A percentile compares a stretch with the other conserved stretches of the same genome.
Evolutionary conservation across 1,140 invertebrate genomes (phyloP).

Genomic region (Pomacea maculata): DNA sequence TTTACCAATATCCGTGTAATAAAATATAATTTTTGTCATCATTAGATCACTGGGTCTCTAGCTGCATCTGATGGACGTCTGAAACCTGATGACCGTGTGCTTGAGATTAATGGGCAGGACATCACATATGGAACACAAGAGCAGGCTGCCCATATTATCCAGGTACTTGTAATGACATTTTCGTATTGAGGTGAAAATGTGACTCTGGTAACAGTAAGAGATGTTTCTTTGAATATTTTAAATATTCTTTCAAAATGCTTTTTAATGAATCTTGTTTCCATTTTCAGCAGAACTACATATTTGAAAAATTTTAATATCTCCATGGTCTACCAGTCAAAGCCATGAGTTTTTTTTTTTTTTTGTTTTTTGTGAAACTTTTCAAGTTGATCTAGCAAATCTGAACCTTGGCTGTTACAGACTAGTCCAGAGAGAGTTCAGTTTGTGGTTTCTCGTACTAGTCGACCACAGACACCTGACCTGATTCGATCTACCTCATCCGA

Average conservation of each 20-base stretch:
- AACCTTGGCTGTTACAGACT: conserved; percentile 27
- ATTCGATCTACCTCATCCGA: conserved; percentile 55
- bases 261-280: too few species aligned
- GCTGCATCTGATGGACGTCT: conserved; percentile 60
- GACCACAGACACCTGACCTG: conserved; percentile 63
- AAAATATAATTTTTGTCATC: background rate
- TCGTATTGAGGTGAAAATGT: background rate
- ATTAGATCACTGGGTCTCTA: conserved; percentile 63
- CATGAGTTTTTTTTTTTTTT: too few species aligned
- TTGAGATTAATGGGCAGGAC: conserved; percentile 69
- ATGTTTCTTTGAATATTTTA: too few species aligned
- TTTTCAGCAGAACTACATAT: too few species aligned
- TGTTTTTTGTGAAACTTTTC: too few species aligned
- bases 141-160: conserved; percentile 67
- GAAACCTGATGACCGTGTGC: conserved; percentile 59
- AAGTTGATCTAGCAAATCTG: too few species aligned
- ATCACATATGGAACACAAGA: conserved; percentile 65
- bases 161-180: conserved; percentile 47
- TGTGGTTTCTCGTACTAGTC: conserved; percentile 64
- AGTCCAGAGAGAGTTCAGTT: conserved; percentile 64
- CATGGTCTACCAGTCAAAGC: too few species aligned
- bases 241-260: too few species aligned
- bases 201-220: too few species aligned
- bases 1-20: too few species aligned
- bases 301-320: too few species aligned